phyloP scores from a whole-genome alignment of 2,113 vertebrate species.

The Campylorhamphus procurvoides region DNA sequence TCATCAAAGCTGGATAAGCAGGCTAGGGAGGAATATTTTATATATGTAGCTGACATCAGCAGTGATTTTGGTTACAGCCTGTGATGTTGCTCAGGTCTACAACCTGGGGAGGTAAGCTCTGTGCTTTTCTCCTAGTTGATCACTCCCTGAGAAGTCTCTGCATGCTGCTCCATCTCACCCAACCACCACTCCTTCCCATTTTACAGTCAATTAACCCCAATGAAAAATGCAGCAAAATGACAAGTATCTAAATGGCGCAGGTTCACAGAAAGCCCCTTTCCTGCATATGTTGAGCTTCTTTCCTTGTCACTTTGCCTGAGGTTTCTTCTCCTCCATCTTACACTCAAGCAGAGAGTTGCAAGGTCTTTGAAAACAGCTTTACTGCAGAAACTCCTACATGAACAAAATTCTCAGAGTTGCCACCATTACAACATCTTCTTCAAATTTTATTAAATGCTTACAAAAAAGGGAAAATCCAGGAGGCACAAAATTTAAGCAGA shows the following conservation, averaged over 20 bases:
- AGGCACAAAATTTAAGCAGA: slow-evolving; percentile 35
- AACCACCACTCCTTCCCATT: neutral
- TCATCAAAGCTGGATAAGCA: neutral
- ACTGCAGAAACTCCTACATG: neutral
- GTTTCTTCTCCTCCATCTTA: neutral
- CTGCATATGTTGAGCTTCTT: neutral
- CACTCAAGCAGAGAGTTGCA: neutral
- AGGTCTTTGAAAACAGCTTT: neutral
- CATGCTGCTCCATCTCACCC: neutral
- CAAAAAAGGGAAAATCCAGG: neutral
- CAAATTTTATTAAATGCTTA: slow-evolving; percentile 72
- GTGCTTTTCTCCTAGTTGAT: neutral
- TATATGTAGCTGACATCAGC: neutral
- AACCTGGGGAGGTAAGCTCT: neutral
- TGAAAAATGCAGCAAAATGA: neutral
- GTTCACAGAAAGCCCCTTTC: neutral
- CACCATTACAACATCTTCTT: neutral
- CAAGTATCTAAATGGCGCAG: neutral
- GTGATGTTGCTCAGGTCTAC: neutral
- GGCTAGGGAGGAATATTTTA: neutral
- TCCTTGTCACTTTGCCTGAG: neutral
- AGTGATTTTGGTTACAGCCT: neutral
- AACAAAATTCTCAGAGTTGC: slow-evolving; percentile 22
- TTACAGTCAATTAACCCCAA: neutral
- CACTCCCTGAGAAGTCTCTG: neutral